These are phyloP conservation scores for Lepidocyrtoides sp. DNA, from an alignment of 2,888 invertebrate genomes.

Conservation along the genomic window DNA sequence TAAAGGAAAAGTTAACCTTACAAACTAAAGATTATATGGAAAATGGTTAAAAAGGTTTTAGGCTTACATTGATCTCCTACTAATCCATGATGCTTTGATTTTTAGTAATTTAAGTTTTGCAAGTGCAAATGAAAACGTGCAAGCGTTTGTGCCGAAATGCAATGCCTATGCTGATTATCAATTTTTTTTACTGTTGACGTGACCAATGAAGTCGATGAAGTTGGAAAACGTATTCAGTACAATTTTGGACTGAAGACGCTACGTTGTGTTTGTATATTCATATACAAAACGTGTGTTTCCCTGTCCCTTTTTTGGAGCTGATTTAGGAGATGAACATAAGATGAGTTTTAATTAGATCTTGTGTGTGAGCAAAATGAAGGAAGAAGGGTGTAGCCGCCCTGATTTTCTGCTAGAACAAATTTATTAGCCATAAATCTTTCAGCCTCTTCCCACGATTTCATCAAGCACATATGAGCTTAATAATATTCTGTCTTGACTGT, in stretches of 20 bases:
- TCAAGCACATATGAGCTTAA: slow-evolving; percentile 5
- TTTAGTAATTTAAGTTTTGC: too few relatives aligned
- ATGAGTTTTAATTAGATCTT: slow-evolving; percentile 75
- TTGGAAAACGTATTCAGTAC: neutral
- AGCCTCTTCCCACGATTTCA: slow-evolving; percentile 71
- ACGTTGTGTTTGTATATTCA: neutral
- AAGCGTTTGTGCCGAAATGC: neutral
- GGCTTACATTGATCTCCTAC: neutral
- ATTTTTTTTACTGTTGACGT: neutral
- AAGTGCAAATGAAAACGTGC: too few relatives aligned
- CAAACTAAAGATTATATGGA: too few relatives aligned
- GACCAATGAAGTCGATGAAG: slow-evolving; percentile 25
- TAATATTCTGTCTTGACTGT: neutral
- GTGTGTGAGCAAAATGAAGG: slow-evolving; percentile 54
- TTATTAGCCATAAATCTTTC: slow-evolving; percentile 75
- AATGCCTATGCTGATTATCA: neutral
- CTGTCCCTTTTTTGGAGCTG: slow-evolving; percentile 73
- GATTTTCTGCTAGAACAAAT: slow-evolving; percentile 67
- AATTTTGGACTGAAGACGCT: slow-evolving; percentile 24
- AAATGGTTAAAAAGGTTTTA: too few relatives aligned
- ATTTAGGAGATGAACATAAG: slow-evolving; percentile 74
- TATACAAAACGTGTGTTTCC: slow-evolving; percentile 38
- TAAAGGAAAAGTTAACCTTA: too few relatives aligned
- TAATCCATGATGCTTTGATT: neutral
- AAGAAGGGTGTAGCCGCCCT: slow-evolving; percentile 74